A percentile compares a stretch with the other conserved stretches of the same genome.
Conservation (phyloP, 2,888 invertebrate species). For the Dioctria linearis region DNA sequence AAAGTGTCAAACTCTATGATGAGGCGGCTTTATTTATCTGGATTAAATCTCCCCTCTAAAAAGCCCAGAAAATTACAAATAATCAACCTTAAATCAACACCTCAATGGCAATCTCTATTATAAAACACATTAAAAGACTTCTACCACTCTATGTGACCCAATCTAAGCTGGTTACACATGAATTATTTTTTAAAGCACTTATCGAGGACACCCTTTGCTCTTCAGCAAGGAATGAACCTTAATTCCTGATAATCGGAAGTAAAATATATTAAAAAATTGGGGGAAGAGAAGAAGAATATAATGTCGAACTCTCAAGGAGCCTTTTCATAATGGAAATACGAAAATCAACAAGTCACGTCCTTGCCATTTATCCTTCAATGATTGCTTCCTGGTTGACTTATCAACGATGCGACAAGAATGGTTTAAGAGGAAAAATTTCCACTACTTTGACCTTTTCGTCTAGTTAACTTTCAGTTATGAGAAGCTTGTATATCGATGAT, state of each 20-base stretch:
- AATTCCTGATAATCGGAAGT: constrained; percentile 56
- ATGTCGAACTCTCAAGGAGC: background rate
- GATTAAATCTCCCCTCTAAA: background rate
- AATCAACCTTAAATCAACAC: background rate
- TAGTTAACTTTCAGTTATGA: constrained; percentile 5
- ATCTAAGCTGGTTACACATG: background rate
- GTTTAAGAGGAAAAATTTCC: constrained; percentile 14
- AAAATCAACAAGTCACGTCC: constrained; percentile 60
- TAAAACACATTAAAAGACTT: background rate
- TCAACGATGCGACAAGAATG: constrained; percentile 41
- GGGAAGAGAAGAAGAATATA: background rate
- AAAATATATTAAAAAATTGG: constrained; percentile 16
- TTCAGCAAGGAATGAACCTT: constrained; percentile 48
- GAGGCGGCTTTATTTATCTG: constrained; percentile 3
- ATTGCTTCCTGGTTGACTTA: constrained; percentile 53
- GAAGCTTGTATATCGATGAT: background rate
- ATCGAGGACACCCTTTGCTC: background rate
- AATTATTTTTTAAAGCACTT: constrained; percentile 8
- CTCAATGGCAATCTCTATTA: background rate
- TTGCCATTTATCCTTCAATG: constrained; percentile 59
- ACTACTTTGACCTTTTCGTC: background rate
- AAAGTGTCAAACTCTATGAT: background rate
- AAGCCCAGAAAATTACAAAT: background rate
- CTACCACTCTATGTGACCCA: background rate
- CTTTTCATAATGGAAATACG: background rate